phyloP scores from a whole-genome alignment of 2,797 vertebrate species.

The Helarctos malayanus region DNA sequence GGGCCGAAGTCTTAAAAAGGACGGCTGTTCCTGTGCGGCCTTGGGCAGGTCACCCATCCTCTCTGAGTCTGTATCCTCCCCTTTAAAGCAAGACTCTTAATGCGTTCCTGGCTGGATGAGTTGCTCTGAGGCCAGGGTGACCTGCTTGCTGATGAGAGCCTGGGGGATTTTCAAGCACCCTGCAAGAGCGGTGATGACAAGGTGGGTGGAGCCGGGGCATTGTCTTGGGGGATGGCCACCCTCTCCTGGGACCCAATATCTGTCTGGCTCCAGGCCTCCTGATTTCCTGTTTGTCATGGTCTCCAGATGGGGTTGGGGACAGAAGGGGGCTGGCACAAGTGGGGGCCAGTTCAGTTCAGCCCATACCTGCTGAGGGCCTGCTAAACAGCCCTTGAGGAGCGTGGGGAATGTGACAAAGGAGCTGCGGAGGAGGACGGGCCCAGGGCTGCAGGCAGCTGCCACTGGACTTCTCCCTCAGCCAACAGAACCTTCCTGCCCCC shows the following conservation, averaged over 20 bases:
- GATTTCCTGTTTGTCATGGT: neutral
- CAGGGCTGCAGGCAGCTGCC: neutral
- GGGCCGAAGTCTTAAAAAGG: neutral
- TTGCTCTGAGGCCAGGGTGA: slow-evolving; percentile 5
- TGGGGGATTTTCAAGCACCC: neutral
- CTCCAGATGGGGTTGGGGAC: slow-evolving; percentile 18
- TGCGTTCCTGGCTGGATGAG: neutral
- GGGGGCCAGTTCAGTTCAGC: neutral
- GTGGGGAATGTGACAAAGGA: neutral
- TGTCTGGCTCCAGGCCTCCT: neutral
- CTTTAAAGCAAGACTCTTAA: neutral
- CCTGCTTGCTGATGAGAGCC: slow-evolving; percentile 32
- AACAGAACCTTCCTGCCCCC: neutral
- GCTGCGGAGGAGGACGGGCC: neutral
- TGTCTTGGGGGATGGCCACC: neutral
- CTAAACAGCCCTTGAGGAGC: neutral
- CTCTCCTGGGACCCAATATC: neutral
- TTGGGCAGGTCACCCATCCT: neutral
- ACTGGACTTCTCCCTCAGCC: neutral
- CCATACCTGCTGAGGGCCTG: neutral
- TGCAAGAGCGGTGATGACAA: neutral
- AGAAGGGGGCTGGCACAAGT: neutral
- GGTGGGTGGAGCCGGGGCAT: neutral
- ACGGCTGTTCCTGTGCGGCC: neutral
- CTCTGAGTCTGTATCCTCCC: neutral